Evolutionary conservation across 2,797 vertebrate species (phyloP).

Genomic region (Eulemur albifrons): DNA sequence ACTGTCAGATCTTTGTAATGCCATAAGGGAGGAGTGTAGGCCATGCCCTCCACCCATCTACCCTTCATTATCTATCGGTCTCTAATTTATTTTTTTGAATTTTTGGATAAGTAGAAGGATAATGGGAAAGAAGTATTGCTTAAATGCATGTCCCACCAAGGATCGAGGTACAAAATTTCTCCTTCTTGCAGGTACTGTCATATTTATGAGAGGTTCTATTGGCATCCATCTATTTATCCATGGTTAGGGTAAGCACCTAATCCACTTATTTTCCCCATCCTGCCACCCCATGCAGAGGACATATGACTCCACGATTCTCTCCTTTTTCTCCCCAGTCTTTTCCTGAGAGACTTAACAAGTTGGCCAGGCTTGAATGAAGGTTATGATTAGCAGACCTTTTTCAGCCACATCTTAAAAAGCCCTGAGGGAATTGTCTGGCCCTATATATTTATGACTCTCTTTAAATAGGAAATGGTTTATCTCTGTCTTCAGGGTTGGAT

Average conservation of each 20-base stretch:
- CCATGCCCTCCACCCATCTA: fast-evolving
- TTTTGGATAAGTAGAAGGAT: background rate
- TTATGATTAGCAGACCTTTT: background rate
- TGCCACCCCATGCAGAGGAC: background rate
- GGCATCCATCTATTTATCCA: background rate
- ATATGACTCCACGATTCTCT: background rate
- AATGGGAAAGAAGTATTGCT: background rate
- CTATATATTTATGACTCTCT: background rate
- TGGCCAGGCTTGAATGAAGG: background rate
- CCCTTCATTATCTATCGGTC: background rate
- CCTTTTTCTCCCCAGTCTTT: background rate
- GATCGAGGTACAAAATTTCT: background rate
- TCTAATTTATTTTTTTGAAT: background rate
- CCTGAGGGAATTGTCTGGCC: background rate
- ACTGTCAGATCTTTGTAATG: background rate
- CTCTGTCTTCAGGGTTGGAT: background rate
- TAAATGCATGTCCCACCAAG: background rate
- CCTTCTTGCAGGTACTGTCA: background rate
- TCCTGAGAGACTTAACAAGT: background rate
- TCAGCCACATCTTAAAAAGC: background rate
- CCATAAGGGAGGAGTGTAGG: background rate
- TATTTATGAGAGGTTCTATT: background rate
- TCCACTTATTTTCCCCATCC: background rate
- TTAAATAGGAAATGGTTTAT: conserved; percentile 38
- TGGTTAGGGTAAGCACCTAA: background rate